Conservation (phyloP, 1,140 invertebrate species). For the Pseudomyrmex sp. region DNA sequence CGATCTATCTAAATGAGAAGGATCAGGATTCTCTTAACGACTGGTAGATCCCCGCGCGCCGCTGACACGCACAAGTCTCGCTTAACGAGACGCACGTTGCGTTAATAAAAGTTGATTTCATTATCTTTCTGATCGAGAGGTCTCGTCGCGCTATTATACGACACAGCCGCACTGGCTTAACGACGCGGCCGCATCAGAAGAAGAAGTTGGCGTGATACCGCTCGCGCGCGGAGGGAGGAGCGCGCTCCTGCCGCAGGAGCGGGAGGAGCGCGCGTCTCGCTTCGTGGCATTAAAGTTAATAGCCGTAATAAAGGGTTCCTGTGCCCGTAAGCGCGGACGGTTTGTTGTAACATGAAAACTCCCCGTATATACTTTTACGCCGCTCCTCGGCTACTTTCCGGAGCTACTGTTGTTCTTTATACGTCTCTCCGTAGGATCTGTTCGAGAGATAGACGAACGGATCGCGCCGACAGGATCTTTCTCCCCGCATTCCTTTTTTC, state of each 20-base stretch:
- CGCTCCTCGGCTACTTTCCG: not conserved
- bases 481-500: not conserved
- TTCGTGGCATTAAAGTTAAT: slow-evolving; percentile 47
- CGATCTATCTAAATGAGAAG: slow-evolving; percentile 44
- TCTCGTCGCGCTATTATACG: slow-evolving; percentile 16
- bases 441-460: not conserved
- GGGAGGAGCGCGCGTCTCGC: not conserved
- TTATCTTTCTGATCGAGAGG: slow-evolving; percentile 41
- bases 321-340: not conserved
- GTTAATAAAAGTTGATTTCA: slow-evolving; percentile 53
- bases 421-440: not conserved
- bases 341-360: slow-evolving; percentile 54
- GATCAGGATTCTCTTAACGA: slow-evolving; percentile 28
- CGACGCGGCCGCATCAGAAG: not conserved
- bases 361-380: not conserved
- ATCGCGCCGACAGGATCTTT: too few relatives aligned
- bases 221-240: not conserved
- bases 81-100: slow-evolving; percentile 36
- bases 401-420: not conserved
- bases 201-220: not conserved
- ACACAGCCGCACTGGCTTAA: slow-evolving; percentile 15
- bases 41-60: not conserved
- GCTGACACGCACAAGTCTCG: not conserved
- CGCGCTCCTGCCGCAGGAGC: not conserved
- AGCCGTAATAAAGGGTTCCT: slow-evolving; percentile 33